Conservation (phyloP, 2,888 invertebrate genomes). For the Brenthis ino region DNA sequence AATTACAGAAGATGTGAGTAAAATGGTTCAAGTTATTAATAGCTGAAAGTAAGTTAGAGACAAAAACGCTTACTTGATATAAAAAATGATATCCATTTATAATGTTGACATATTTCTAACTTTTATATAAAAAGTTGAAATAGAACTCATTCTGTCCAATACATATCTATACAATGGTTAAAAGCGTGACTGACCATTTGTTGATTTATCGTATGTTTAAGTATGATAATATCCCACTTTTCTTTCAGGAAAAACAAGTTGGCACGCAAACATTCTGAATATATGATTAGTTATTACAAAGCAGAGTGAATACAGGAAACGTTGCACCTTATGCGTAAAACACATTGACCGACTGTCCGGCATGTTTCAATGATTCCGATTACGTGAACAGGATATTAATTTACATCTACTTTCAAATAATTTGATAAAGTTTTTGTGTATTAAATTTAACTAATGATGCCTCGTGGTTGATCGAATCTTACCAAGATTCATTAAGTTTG, state of each 20-base stretch:
- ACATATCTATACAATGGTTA: slow-evolving; percentile 22
- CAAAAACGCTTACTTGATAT: slow-evolving; percentile 1
- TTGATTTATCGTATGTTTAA: slow-evolving; percentile 55
- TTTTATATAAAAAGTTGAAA: slow-evolving; percentile 7
- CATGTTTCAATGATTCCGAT: slow-evolving; percentile 42
- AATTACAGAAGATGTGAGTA: slow-evolving; percentile 13
- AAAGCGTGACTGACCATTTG: slow-evolving; percentile 41
- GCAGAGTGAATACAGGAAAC: slow-evolving; percentile 50
- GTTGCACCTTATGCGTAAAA: slow-evolving; percentile 39
- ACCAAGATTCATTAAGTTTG: too few relatives aligned
- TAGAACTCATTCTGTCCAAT: background rate
- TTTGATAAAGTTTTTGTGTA: slow-evolving; percentile 1
- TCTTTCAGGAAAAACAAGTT: slow-evolving; percentile 64
- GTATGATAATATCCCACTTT: slow-evolving; percentile 72
- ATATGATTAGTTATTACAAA: slow-evolving; percentile 54
- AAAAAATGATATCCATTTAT: slow-evolving; percentile 1
- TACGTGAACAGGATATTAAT: slow-evolving; percentile 47
- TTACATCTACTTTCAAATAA: slow-evolving; percentile 40
- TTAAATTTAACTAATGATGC: too few relatives aligned
- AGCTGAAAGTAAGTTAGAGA: background rate
- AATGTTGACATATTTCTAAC: background rate
- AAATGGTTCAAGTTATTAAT: background rate
- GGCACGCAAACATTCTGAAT: slow-evolving; percentile 60
- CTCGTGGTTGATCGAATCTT: too few relatives aligned
- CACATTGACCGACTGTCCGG: slow-evolving; percentile 48